Base-by-base conservation (phyloP, 2,797 vertebrate species). In the Acrossocheilus wenchowensis region DNA sequence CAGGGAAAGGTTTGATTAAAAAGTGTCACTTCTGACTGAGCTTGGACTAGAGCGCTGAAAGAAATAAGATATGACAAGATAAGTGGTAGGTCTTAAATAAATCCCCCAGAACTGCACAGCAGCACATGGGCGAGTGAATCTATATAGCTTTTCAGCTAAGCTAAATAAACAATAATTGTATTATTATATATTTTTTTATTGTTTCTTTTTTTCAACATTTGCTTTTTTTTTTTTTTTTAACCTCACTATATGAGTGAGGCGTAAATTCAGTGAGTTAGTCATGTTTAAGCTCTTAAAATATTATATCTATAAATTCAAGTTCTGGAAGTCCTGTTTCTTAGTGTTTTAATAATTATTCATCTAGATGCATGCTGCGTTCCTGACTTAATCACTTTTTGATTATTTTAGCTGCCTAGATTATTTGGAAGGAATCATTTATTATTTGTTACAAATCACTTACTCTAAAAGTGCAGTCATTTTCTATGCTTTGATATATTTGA, bases 61-160 rank as follows among this genome's bases (percentile, higher is more conserved):
- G 92, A 94, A 94, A 95, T 94, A 86, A 92, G 91, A 94, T 95
- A 95, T 94, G 94, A 95, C 94, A 95, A 94, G 94, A 93, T 95
- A 95, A 95, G 95, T 95, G 95, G 94, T 92, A 92, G 94, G 94
- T 94, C 94, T 95, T 95, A 92, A 95, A 95, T 64, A 95, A 93
- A 95, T 95, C 94, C 93, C 93, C 93, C 89, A 93, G 92, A 91
- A 93, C 91, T 91, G 90, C 93, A 92, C 92, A 80, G 89, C 87
- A 93, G 91, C 91, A 92, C 92, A 93, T 95, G 94, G 94, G 92
- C 91, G 93, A 93, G 92, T 90, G 92, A 93, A 91, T 92, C 91
- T 93, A 91, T 92, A 90, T 91, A 88, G 26, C 88, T 72, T 43
- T 72, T n/a, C 15, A 92, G 91, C 91, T 85, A 91, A 71, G 87